Conservation (phyloP, 2,888 invertebrate genomes). For the Thereva unica region DNA sequence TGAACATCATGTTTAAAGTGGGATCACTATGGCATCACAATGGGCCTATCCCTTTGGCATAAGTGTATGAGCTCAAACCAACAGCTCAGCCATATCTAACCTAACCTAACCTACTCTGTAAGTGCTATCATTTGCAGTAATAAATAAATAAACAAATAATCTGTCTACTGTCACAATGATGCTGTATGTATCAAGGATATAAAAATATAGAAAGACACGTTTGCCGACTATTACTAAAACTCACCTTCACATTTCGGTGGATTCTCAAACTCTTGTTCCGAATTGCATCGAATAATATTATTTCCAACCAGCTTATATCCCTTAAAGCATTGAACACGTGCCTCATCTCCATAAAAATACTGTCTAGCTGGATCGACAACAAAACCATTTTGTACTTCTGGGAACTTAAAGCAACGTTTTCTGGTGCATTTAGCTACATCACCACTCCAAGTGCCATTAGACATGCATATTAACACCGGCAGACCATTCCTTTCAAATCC, state of each 20-base stretch:
- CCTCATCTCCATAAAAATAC: slow-evolving; percentile 87
- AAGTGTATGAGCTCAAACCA: too few species aligned
- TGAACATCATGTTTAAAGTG: too few species aligned
- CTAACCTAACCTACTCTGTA: too few species aligned
- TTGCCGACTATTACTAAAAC: background rate
- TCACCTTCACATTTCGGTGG: slow-evolving; percentile 82
- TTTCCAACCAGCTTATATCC: slow-evolving; percentile 85
- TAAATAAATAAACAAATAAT: too few species aligned
- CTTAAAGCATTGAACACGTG: slow-evolving; percentile 86
- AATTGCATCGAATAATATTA: slow-evolving; percentile 81
- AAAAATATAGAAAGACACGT: background rate
- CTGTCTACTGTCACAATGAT: too few species aligned
- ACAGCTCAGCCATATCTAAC: too few species aligned
- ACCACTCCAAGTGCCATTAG: slow-evolving; percentile 94
- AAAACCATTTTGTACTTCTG: slow-evolving; percentile 84
- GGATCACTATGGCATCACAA: too few species aligned
- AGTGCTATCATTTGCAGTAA: too few species aligned
- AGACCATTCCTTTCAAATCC: slow-evolving; percentile 87
- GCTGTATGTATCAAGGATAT: background rate
- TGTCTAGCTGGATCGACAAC: slow-evolving; percentile 76
- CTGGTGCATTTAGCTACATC: slow-evolving; percentile 85
- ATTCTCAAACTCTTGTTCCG: slow-evolving; percentile 80
- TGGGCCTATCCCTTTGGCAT: too few species aligned
- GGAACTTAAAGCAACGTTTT: slow-evolving; percentile 64
- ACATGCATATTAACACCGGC: slow-evolving; percentile 91